Evolutionary conservation across 2,113 vertebrate genomes (phyloP).

Genomic region (Antigone vipio): DNA sequence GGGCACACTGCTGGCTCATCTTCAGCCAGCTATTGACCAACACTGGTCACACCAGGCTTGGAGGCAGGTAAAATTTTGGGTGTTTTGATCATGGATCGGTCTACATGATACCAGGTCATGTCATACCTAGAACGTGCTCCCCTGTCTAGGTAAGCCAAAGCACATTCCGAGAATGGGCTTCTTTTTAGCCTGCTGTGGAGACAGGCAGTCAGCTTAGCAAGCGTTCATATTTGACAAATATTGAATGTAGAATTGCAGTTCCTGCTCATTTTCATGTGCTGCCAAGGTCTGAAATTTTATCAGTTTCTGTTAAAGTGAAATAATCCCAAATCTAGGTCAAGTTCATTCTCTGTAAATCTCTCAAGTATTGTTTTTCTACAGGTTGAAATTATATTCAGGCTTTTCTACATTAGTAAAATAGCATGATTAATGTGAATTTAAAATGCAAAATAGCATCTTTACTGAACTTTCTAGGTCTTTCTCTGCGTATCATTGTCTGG

Average conservation of each 20-base stretch:
- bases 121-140: background rate
- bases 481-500: background rate
- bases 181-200: background rate
- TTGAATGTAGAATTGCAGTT: background rate
- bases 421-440: conserved; percentile 31
- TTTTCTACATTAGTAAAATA: conserved; percentile 18
- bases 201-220: background rate
- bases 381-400: background rate
- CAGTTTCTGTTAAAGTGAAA: background rate
- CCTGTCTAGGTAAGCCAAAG: background rate
- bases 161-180: background rate
- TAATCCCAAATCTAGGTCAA: conserved; percentile 25
- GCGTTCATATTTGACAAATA: background rate
- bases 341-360: background rate
- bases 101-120: too few species aligned
- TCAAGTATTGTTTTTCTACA: background rate
- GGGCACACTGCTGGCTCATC: too few species aligned
- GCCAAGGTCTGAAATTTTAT: background rate
- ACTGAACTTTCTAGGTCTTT: background rate
- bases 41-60: too few species aligned
- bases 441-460: conserved; percentile 35
- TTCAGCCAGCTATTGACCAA: too few species aligned
- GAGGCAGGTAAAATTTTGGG: too few species aligned
- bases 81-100: too few species aligned
- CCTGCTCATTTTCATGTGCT: background rate